Percentiles rank a stretch among this genome's conserved stretches.
phyloP scores from a whole-genome alignment of 2,888 invertebrate genomes.

The Eilema griseolum region DNA sequence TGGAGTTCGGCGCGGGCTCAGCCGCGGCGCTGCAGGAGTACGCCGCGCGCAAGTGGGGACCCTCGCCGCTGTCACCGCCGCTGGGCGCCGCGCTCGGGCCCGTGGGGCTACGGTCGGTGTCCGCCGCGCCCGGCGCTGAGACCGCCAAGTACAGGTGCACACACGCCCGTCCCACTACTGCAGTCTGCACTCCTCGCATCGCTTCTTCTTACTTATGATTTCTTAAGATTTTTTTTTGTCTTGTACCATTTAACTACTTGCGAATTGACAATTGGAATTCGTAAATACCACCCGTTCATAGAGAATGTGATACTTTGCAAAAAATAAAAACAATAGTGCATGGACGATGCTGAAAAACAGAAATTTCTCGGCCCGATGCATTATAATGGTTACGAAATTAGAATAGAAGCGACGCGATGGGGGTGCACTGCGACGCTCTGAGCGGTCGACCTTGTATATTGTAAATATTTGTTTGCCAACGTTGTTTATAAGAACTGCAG shows the following conservation, averaged over 20 bases:
- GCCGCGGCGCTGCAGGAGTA: conserved; percentile 82
- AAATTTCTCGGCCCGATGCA: conserved; percentile 19
- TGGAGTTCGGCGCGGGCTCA: conserved; percentile 85
- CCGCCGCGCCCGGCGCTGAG: conserved; percentile 96
- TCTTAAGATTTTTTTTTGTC: background rate
- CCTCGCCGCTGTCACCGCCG: conserved; percentile 90
- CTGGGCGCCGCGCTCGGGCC: conserved; percentile 88
- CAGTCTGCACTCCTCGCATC: conserved; percentile 17
- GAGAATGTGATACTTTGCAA: background rate
- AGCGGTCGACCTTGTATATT: conserved; percentile 58
- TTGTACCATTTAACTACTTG: background rate
- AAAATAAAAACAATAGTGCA: conserved; percentile 2
- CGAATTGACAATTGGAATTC: background rate
- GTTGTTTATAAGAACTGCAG: conserved; percentile 61
- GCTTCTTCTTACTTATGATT: conserved; percentile 7
- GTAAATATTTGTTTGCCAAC: conserved; percentile 71
- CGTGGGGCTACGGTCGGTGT: conserved; percentile 88
- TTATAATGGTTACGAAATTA: conserved; percentile 29
- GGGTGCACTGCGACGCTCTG: conserved; percentile 34
- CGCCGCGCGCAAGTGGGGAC: conserved; percentile 87
- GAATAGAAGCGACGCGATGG: conserved; percentile 36
- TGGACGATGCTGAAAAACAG: conserved; percentile 5
- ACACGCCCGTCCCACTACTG: conserved; percentile 24
- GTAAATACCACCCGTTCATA: background rate
- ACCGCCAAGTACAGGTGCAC: conserved; percentile 90